A percentile compares a stretch with the other conserved stretches of the same genome.
phyloP scores from a whole-genome alignment of 2,888 invertebrate genomes.

The Nomada flava region DNA sequence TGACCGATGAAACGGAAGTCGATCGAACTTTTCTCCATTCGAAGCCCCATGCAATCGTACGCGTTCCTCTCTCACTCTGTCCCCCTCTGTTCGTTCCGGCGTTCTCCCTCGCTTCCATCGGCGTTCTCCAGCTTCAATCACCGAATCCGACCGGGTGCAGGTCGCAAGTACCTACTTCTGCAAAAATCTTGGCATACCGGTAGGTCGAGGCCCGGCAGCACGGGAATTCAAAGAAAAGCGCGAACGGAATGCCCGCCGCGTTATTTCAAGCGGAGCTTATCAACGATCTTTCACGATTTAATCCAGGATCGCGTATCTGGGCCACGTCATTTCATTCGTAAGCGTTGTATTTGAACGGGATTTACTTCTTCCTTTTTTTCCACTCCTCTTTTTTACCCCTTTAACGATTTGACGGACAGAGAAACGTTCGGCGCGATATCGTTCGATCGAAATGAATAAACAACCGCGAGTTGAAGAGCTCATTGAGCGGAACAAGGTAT shows the following conservation, averaged over 20 bases:
- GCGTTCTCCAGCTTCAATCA: conserved; percentile 44
- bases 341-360: conserved; percentile 19
- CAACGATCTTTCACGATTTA: conserved; percentile 59
- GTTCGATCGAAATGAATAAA: conserved; percentile 9
- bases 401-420: not conserved
- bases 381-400: not conserved
- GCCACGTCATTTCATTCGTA: conserved; percentile 53
- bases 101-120: not conserved
- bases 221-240: conserved; percentile 46
- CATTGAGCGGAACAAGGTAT: not conserved
- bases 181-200: conserved; percentile 51
- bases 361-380: not conserved
- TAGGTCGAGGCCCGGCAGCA: not conserved
- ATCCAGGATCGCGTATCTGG: conserved; percentile 51
- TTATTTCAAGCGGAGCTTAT: conserved; percentile 60
- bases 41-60: conserved; percentile 56
- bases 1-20: conserved; percentile 64
- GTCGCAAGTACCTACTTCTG: conserved; percentile 54
- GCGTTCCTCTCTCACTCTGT: conserved; percentile 16
- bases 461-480: not conserved
- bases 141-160: conserved; percentile 35
- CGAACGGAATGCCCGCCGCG: conserved; percentile 47
- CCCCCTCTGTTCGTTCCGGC: not conserved
- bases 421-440: not conserved
- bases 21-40: conserved; percentile 67